phyloP scores from a whole-genome alignment of 2,113 vertebrate species.

The Marmota monax region DNA sequence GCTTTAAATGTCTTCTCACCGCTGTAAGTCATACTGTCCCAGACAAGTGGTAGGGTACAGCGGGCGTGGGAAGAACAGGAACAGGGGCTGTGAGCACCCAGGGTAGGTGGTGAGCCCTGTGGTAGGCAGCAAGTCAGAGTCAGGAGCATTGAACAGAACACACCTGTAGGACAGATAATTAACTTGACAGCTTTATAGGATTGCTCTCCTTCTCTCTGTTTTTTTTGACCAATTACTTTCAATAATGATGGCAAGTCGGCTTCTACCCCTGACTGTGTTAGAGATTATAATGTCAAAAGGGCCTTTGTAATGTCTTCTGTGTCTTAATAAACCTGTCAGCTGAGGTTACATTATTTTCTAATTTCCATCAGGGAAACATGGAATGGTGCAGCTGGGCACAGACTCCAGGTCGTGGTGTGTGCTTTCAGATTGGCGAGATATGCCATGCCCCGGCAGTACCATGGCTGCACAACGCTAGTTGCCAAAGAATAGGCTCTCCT shows the following conservation, averaged over 20 bases:
- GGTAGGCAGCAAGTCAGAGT: background rate
- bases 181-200: constrained; percentile 82
- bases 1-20: too few species aligned
- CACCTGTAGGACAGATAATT: constrained; percentile 83
- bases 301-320: constrained; percentile 85
- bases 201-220: constrained; percentile 71
- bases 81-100: background rate
- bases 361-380: constrained; percentile 82
- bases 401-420: background rate
- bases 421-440: background rate
- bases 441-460: constrained; percentile 28
- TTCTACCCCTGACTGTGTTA: constrained; percentile 83
- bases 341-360: constrained; percentile 84
- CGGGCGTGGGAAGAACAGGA: fast-evolving
- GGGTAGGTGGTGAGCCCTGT: background rate
- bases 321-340: constrained; percentile 89
- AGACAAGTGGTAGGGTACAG: fast-evolving
- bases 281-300: constrained; percentile 87
- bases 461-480: background rate
- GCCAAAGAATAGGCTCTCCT: constrained; percentile 15
- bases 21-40: background rate
- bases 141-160: constrained; percentile 58
- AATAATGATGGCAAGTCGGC: constrained; percentile 84
- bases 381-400: constrained; percentile 71
- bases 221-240: constrained; percentile 85